Base-by-base conservation (phyloP, 2,888 invertebrate species). In the Scotopteryx bipunctaria region DNA sequence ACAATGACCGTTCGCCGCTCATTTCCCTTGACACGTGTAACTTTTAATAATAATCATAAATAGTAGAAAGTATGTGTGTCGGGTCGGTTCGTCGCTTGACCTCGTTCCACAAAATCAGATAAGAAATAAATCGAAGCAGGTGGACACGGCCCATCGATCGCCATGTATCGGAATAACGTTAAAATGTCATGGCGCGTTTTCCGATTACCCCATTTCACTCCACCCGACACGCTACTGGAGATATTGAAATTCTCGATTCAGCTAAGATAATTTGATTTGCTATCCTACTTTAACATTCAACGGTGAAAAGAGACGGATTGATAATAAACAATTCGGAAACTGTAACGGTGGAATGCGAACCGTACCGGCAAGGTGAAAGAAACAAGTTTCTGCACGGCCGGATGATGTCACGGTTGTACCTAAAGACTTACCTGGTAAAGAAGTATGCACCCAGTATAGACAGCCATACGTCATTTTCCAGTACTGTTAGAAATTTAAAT, bases 391-490 rank as follows among this genome's bases (percentile, higher is more conserved):
- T 59, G 62, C 63, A 67, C 55, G 49, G 23, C 50, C 36, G 58
- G 40, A 64, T 71, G 69, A 73, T 64, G 69, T 71, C 71, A 73
- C 42, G 40, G 46, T 44, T 69, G 21, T 36, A 44, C 27, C 23
- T 6, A 19, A 21, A 40, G 27, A 60, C 75, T 72, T 81, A 94
- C 95, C 95, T 96, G 43, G 98, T 98, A 83, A 98, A 97, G 82
- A 98, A 96, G 81, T 98, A 98, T 0, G 98, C 98, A 0, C 95
- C 98, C 59, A 98, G 91, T 75, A 99, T 99, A 67, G 98, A 98
- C 17, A 97, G 92, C 99, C 99, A 99, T 5, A 99, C 99, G 67
- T 97, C 97, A 66, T 96, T 96, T 83, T 99, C 99, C 66, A 99
- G 86, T 15, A 99, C 99, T 1, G 98, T 98, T 62, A 99, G 92